Evolutionary conservation across 1,140 invertebrate genomes (phyloP), one percentile per base, ranked within the genome.

Genomic region (Cotesia chilonis): DNA sequence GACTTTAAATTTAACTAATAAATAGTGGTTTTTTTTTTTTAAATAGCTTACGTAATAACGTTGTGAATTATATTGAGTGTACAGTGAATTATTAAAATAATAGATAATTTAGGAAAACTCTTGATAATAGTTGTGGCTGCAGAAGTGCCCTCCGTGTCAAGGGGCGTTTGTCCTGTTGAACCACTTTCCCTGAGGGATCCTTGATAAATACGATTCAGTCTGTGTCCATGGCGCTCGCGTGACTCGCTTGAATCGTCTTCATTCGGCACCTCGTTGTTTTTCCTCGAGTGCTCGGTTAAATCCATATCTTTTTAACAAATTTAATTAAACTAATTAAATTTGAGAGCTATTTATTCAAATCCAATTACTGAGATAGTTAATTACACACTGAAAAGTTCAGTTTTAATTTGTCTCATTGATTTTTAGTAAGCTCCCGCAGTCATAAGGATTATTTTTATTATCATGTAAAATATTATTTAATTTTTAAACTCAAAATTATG

Each of bases 121-220:
- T 76, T 51, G 36, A 60, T 9, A 55, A 61, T 67, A 47, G 57
- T 66, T 28, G 74, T 28, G 59, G 73, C 72, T 17, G 71, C 71
- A 10, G 75, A 71, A 7, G 68, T 41, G 35, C 68, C 74, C 17
- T 71, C 51, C 35, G 17, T 65, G 38, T 74, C 63, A n/a, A 38
- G n/a, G 10, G 70, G 70, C n/a, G 76, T 72, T 64, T 73, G 55
- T 51, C 14, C 57, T 0, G 84, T 85, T 0, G 82, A 83, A 38
- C 78, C 83, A 6, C 79, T 79, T 63, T 84, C 84, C 9, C 82
- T 75, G 17, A 84, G 74, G 10, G 83, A 81, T 9, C 83, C 84
- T 57, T 84, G 82, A 73, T 83, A 82, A 59, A 83, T 77, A 61
- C 78, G 78, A 70, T 83, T 84, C 35, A 85, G 69, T 67, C 82